These are phyloP conservation scores for Egretta garzetta DNA, from an alignment of 2,113 vertebrate genomes.

Conservation along the genomic window DNA sequence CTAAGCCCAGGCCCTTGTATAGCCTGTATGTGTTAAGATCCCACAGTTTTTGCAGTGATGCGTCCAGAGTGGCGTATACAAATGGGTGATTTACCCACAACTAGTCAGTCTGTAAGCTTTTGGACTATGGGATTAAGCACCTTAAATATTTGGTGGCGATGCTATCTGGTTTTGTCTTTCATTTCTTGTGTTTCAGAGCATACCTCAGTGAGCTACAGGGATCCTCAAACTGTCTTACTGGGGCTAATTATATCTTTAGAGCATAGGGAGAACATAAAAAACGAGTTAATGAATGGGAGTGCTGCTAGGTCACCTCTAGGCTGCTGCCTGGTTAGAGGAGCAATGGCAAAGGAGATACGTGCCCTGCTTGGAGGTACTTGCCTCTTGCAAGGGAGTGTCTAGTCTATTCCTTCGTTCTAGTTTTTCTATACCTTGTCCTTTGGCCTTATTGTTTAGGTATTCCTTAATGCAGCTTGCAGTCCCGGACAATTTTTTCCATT, in stretches of 20 bases:
- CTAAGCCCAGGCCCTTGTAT: background rate
- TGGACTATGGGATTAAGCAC: background rate
- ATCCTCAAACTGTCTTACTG: background rate
- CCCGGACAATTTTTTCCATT: background rate
- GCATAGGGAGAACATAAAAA: background rate
- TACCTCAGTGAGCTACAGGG: background rate
- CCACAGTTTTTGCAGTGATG: background rate
- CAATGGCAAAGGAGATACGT: background rate
- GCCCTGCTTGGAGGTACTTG: background rate
- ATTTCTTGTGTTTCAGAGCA: background rate
- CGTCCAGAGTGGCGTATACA: background rate
- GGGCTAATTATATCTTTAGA: background rate
- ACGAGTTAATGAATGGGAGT: background rate
- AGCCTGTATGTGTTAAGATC: background rate
- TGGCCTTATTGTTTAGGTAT: background rate
- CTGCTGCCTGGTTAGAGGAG: background rate
- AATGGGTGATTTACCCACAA: background rate
- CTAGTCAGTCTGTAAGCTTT: background rate
- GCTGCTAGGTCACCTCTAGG: background rate
- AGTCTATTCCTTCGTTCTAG: background rate
- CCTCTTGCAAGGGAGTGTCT: background rate
- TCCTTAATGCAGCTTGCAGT: background rate
- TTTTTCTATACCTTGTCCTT: background rate
- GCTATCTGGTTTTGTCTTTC: background rate
- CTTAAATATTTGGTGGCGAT: background rate